Conservation (phyloP, 2,797 vertebrate genomes). For the Eulemur coronatus region DNA sequence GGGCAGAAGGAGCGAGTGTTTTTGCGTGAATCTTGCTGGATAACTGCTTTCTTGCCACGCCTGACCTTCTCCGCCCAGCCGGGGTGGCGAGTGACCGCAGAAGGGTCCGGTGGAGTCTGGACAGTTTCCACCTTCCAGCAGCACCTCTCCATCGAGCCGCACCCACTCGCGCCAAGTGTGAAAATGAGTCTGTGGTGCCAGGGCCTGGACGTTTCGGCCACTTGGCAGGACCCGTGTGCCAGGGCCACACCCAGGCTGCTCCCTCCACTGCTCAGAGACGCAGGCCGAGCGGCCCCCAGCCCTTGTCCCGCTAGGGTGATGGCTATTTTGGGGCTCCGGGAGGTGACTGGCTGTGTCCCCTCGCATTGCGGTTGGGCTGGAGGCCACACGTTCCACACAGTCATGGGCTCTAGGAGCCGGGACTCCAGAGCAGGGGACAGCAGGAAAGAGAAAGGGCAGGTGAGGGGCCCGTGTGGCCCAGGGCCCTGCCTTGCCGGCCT, state of each 20-base stretch:
- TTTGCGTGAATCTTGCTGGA: not conserved
- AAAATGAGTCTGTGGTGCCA: no score
- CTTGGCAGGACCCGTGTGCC: not conserved
- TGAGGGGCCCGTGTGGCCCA: not conserved
- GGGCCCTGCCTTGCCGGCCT: not conserved
- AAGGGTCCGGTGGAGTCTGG: not conserved
- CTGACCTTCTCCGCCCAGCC: not conserved
- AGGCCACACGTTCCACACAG: not conserved
- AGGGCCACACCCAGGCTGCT: not conserved
- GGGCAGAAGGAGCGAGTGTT: not conserved
- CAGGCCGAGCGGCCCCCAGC: not conserved
- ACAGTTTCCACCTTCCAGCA: no score
- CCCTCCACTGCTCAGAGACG: not conserved
- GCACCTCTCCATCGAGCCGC: rapidly evolving
- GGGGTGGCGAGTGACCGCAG: rapidly evolving
- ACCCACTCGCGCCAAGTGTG: not conserved
- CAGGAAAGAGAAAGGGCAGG: not conserved
- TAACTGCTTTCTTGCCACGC: rapidly evolving
- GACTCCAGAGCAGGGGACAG: not conserved
- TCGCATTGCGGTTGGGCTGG: not conserved
- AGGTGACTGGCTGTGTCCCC: not conserved
- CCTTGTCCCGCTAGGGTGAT: rapidly evolving
- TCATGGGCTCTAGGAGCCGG: not conserved
- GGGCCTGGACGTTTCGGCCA: not conserved
- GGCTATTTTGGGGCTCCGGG: not conserved